A percentile compares a stretch with the other conserved stretches of the same genome.
Evolutionary conservation across 2,113 vertebrate genomes (phyloP).

Genomic region (Perca fluviatilis): DNA sequence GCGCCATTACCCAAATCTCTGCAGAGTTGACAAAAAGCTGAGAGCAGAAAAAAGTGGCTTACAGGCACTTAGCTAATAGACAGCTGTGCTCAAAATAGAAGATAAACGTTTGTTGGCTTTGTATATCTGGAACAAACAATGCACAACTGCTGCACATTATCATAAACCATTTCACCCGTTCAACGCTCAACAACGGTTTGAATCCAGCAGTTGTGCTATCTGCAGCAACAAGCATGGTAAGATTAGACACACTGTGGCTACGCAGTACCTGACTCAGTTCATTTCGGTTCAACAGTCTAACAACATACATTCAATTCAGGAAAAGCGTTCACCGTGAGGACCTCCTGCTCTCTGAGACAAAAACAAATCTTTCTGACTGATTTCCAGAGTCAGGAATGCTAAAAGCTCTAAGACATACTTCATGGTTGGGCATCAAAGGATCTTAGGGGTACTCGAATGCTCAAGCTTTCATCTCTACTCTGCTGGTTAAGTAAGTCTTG

Average conservation of each 20-base stretch:
- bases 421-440: slow-evolving; percentile 73
- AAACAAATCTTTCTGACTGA: slow-evolving; percentile 18
- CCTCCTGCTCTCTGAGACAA: slow-evolving; percentile 44
- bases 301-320: slow-evolving; percentile 45
- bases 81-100: slow-evolving; percentile 54
- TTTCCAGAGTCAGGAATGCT: slow-evolving; percentile 67
- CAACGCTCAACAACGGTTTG: slow-evolving; percentile 43
- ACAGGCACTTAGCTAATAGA: slow-evolving; percentile 47
- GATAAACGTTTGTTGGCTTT: neutral
- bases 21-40: slow-evolving; percentile 54
- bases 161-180: slow-evolving; percentile 48
- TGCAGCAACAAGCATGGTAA: slow-evolving; percentile 24
- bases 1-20: slow-evolving; percentile 63
- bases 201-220: slow-evolving; percentile 42
- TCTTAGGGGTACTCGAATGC: slow-evolving; percentile 55
- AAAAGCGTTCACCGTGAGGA: slow-evolving; percentile 44
- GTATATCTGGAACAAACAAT: slow-evolving; percentile 51
- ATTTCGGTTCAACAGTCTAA: slow-evolving; percentile 60
- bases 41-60: slow-evolving; percentile 40
- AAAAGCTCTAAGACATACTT: slow-evolving; percentile 74
- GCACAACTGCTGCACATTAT: slow-evolving; percentile 63
- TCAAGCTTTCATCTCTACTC: slow-evolving; percentile 74
- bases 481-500: slow-evolving; percentile 67
- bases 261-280: slow-evolving; percentile 38
- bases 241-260: slow-evolving; percentile 59